phyloP scores from a whole-genome alignment of 2,888 invertebrate species.

The Eumacrocentrus americanus region DNA sequence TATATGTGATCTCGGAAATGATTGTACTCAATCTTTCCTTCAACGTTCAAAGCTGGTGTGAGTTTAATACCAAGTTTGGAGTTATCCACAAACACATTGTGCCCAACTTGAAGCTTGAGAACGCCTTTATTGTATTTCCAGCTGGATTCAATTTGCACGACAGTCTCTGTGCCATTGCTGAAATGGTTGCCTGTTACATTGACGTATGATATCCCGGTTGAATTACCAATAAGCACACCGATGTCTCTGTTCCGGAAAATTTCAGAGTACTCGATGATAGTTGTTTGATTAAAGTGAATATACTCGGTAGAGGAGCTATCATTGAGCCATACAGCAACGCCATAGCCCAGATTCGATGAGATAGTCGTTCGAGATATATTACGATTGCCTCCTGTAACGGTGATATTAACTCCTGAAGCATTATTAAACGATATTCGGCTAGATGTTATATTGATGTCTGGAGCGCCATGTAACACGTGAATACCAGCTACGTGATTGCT shows the following conservation, averaged over 20 bases:
- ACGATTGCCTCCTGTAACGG: slow-evolving; percentile 91
- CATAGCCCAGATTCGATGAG: slow-evolving; percentile 87
- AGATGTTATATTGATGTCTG: slow-evolving; percentile 91
- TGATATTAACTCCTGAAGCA: slow-evolving; percentile 95
- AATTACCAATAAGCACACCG: slow-evolving; percentile 91
- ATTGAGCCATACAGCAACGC: slow-evolving; percentile 89
- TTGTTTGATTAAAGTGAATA: slow-evolving; percentile 82
- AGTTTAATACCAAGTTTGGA: slow-evolving; percentile 77
- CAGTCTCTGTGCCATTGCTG: slow-evolving; percentile 78
- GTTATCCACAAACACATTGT: slow-evolving; percentile 82
- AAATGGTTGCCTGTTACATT: slow-evolving; percentile 94
- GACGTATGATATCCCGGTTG: slow-evolving; percentile 82
- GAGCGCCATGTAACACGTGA: slow-evolving; percentile 88
- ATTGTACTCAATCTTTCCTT: slow-evolving; percentile 84
- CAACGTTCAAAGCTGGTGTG: slow-evolving; percentile 81
- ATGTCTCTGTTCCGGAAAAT: slow-evolving; percentile 86
- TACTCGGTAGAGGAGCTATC: slow-evolving; percentile 81
- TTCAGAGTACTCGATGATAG: slow-evolving; percentile 84
- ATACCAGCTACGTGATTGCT: slow-evolving; percentile 92
- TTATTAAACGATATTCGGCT: slow-evolving; percentile 88
- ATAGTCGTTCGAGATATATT: slow-evolving; percentile 88
- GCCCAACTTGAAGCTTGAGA: slow-evolving; percentile 78
- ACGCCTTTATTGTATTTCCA: slow-evolving; percentile 69
- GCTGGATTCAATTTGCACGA: slow-evolving; percentile 83
- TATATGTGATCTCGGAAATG: slow-evolving; percentile 82